phyloP scores from a whole-genome alignment of 1,140 invertebrate genomes.

The Drosophila nasuta region DNA sequence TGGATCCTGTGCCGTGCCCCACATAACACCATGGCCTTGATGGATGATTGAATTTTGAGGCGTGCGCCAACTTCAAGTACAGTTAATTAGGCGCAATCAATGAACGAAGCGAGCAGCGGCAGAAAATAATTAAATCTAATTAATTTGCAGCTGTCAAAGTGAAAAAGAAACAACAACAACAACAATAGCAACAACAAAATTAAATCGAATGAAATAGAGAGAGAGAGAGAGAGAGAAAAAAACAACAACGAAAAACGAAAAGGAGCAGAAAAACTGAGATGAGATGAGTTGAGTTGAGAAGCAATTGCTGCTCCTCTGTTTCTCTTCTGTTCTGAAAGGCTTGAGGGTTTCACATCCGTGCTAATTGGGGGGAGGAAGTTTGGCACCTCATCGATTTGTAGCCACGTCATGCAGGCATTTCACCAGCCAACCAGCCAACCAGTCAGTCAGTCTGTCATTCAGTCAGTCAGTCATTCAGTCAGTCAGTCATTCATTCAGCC shows the following conservation, averaged over 20 bases:
- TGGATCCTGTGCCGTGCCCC: neutral
- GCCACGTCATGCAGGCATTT: constrained; percentile 58
- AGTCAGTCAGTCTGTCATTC: constrained; percentile 8
- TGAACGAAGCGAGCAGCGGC: constrained; percentile 39
- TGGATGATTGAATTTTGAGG: constrained; percentile 79
- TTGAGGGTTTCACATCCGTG: constrained; percentile 18
- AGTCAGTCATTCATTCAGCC: constrained; percentile 21
- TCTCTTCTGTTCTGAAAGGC: constrained; percentile 14
- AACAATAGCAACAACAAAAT: constrained; percentile 10
- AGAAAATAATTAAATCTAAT: constrained; percentile 82
- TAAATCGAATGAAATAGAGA: constrained; percentile 2
- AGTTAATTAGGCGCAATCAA: constrained; percentile 82
- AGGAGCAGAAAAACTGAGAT: neutral
- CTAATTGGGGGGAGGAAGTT: constrained; percentile 25
- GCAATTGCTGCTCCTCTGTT: neutral
- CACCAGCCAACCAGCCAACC: neutral
- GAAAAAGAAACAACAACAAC: constrained; percentile 16
- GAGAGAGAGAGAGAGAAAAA: constrained; percentile 9
- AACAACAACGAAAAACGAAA: constrained; percentile 26
- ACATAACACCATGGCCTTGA: constrained; percentile 55
- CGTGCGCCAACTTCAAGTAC: constrained; percentile 77
- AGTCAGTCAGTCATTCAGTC: constrained; percentile 12
- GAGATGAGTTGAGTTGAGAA: constrained; percentile 1
- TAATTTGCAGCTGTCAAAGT: constrained; percentile 81
- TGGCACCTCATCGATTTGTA: constrained; percentile 78